A percentile compares a stretch with the other conserved stretches of the same genome.
Evolutionary conservation across 2,888 invertebrate species (phyloP).

Genomic region (Disparrhopalites patrizii): DNA sequence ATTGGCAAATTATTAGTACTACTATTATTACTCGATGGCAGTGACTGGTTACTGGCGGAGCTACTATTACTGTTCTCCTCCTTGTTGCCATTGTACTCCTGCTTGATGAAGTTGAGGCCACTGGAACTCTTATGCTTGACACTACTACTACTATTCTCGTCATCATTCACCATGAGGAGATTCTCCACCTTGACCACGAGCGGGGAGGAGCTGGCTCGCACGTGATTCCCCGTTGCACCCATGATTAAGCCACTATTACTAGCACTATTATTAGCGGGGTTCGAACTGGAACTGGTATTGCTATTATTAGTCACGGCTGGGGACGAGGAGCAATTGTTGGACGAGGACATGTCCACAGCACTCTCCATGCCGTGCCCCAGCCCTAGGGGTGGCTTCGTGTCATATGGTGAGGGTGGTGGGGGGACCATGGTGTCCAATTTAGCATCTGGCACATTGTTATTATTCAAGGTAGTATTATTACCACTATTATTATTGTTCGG

Average conservation of each 20-base stretch:
- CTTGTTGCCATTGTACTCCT: neutral
- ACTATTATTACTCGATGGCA: neutral
- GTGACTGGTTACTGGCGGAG: neutral
- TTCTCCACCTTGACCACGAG: constrained; percentile 12
- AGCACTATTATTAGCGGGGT: neutral
- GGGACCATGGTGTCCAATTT: neutral
- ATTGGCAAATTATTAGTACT: constrained; percentile 8
- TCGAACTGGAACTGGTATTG: neutral
- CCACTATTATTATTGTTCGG: too few species aligned
- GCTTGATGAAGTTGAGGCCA: neutral
- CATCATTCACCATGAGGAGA: too few species aligned
- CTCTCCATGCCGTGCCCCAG: constrained; percentile 6
- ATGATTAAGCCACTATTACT: neutral
- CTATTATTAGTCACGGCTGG: neutral
- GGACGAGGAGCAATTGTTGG: too few species aligned
- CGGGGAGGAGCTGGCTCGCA: neutral
- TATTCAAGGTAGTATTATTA: too few species aligned
- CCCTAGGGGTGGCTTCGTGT: constrained; percentile 8
- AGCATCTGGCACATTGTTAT: constrained; percentile 18
- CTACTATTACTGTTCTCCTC: neutral
- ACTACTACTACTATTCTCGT: neutral
- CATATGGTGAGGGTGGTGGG: constrained; percentile 1
- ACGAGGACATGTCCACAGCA: neutral
- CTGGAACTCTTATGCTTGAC: neutral
- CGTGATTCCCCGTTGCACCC: constrained; percentile 3